A percentile compares a stretch with the other conserved stretches of the same genome.
Conservation (phyloP, 1,140 invertebrate species). For the roundworm (Caenorhabditis elegans) region WBcel235 BX284604.4:6473001-6473500, state of each 20-base stretch:
- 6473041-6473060: no score
- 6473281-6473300: not conserved
- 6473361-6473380: not conserved
- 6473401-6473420: not conserved
- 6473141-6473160: not conserved
- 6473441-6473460: not conserved
- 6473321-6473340: not conserved
- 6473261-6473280: not conserved
- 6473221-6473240: slow-evolving; percentile 18
- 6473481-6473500: no score
- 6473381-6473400: not conserved
- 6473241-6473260: not conserved
- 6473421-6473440: not conserved
- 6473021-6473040: no score
- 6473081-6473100: no score
- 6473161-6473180: not conserved
- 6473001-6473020: no score
- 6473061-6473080: no score
- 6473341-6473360: not conserved
- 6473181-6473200: slow-evolving; percentile 19
- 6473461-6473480: not conserved
- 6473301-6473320: no score
- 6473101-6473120: no score
- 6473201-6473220: not conserved
- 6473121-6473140: no score